Evolutionary conservation across 2,797 vertebrate genomes (phyloP).

Genomic region (Momotus momota): DNA sequence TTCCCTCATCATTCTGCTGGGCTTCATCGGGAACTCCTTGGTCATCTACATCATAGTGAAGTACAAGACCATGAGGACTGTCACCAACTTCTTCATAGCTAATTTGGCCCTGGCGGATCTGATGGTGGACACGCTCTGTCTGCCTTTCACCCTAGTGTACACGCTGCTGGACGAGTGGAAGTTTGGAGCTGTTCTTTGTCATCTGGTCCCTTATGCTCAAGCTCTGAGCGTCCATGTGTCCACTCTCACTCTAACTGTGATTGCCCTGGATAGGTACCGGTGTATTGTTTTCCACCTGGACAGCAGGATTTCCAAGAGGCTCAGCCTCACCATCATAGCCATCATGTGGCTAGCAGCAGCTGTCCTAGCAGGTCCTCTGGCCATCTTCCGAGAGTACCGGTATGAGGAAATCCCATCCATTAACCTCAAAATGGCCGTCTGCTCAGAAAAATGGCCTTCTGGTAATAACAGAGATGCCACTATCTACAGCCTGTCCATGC

Average conservation of each 20-base stretch:
- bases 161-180: slow-evolving; percentile 93
- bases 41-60: slow-evolving; percentile 92
- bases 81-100: slow-evolving; percentile 94
- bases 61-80: slow-evolving; percentile 92
- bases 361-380: slow-evolving; percentile 89
- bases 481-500: slow-evolving; percentile 92
- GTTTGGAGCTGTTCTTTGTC: slow-evolving; percentile 90
- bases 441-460: slow-evolving; percentile 92
- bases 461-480: slow-evolving; percentile 88
- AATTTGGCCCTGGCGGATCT: slow-evolving; percentile 93
- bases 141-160: slow-evolving; percentile 92
- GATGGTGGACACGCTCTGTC: slow-evolving; percentile 89
- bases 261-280: slow-evolving; percentile 91
- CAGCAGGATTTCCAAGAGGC: slow-evolving; percentile 86
- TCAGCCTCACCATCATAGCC: slow-evolving; percentile 88
- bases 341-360: slow-evolving; percentile 87
- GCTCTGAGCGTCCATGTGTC: slow-evolving; percentile 93
- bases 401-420: slow-evolving; percentile 89
- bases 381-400: slow-evolving; percentile 92
- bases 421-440: slow-evolving; percentile 88
- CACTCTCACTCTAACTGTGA: slow-evolving; percentile 90
- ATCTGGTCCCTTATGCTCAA: slow-evolving; percentile 91
- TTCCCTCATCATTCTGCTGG: slow-evolving; percentile 90
- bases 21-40: slow-evolving; percentile 88
- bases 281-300: slow-evolving; percentile 93